Percentiles rank a stretch among this genome's conserved stretches.
Conservation (phyloP, 1,140 invertebrate species). For the Zaprionus capensis region DNA sequence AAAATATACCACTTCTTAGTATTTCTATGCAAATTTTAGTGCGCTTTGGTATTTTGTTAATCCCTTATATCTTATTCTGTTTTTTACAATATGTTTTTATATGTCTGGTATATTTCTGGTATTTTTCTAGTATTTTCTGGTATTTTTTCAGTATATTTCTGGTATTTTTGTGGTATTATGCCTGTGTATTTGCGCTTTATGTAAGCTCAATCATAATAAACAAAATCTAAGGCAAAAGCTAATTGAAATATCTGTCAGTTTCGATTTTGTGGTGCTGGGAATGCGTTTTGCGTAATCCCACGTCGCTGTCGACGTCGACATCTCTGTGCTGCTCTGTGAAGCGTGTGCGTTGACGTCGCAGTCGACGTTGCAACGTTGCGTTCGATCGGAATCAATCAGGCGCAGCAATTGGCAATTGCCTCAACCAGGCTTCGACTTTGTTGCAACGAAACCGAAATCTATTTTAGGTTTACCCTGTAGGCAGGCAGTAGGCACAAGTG, state of each 20-base stretch:
- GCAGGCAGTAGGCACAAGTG: background rate
- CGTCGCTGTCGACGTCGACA: background rate
- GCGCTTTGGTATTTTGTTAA: no score
- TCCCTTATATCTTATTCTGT: no score
- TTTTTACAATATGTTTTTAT: background rate
- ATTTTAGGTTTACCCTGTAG: background rate
- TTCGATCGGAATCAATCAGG: conserved; percentile 79
- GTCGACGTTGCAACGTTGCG: conserved; percentile 44
- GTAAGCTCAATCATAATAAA: conserved; percentile 23
- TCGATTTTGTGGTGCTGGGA: conserved; percentile 29
- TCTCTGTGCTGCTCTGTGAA: conserved; percentile 40
- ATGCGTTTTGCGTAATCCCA: conserved; percentile 49
- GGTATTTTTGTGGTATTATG: conserved; percentile 1
- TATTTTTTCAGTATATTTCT: background rate
- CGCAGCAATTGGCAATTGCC: conserved; percentile 58
- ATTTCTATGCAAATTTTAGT: background rate
- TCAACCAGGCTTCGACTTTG: conserved; percentile 49
- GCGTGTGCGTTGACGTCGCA: conserved; percentile 59
- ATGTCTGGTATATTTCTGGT: background rate
- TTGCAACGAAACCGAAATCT: conserved; percentile 48
- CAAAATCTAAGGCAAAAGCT: conserved; percentile 60
- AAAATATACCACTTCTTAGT: background rate
- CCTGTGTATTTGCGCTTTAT: conserved; percentile 40
- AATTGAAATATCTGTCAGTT: conserved; percentile 65
- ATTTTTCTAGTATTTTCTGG: background rate